Evolutionary conservation across 2,113 vertebrate genomes (phyloP), one percentile per base, ranked within the genome.

Genomic region (Oreochromis tanganicae): DNA sequence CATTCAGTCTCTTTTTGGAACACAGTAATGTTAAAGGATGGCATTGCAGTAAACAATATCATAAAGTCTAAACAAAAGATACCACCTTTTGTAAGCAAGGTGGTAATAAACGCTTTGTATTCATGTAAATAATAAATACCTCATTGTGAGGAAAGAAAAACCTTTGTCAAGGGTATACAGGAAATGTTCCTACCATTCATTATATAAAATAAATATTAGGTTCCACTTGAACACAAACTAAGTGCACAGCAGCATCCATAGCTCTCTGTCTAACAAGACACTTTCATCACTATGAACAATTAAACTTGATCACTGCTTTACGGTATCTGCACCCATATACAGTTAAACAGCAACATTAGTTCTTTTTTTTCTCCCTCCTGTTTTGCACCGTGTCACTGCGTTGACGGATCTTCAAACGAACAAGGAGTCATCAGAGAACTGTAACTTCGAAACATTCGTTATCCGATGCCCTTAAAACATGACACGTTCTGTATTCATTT

Each of bases 61-160:
- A 81, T 80, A 80, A 63, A 82, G 41, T 87, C 94, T 92, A 92
- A 87, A 85, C 46, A 87, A 17, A 66, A 81, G 86, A 95, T 93
- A 93, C 91, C 92, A 79, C 46, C 73, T 88, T 68, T 83, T 89
- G 89, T 92, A 94, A 68, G 19, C 34, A 68, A 68, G 19, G 34
- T 68, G 34, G 34, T 68, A 11, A 11, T 38, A 68, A 68, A 68
- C 34, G 21, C 61, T 11, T 68, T 68, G 61, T 13, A 38, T 68
- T 38, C 13, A 68, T 94, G 90, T 93, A 93, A 89, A 94, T 94
- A 95, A 95, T 95, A 96, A 94, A 93, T 93, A 92, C 95, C 96
- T 96, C 96, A 96, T 91, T 96, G 95, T 96, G 95, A 97, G 96
- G 96, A 94, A 96, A 94, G 80, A 94, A 87, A 80, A 90, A 87